Evolutionary conservation across 2,113 vertebrate genomes (phyloP).

Genomic region (Pelodiscus sinensis): DNA sequence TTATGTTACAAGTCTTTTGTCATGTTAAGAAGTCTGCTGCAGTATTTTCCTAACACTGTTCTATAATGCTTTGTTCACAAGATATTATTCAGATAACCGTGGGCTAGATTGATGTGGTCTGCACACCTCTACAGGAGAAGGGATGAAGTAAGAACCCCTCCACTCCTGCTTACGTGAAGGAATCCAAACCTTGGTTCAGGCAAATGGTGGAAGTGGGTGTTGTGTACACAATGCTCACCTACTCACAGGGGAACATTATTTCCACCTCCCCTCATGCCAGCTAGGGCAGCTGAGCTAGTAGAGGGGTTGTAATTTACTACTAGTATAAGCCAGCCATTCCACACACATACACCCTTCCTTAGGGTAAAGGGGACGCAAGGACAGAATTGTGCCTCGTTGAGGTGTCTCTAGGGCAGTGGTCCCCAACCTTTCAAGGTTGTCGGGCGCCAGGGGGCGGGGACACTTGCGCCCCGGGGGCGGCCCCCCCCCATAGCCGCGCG

Average conservation of each 20-base stretch:
- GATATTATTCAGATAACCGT: neutral
- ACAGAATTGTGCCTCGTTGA: neutral
- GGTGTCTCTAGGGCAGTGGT: neutral
- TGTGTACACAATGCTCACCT: neutral
- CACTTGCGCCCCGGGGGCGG: too few relatives aligned
- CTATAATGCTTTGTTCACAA: neutral
- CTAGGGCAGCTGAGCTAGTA: neutral
- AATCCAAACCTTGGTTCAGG: neutral
- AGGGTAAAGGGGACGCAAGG: neutral
- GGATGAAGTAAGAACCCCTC: neutral
- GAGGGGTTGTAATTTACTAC: neutral
- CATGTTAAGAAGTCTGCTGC: neutral
- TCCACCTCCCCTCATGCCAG: neutral
- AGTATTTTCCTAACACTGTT: neutral
- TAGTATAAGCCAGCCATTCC: neutral
- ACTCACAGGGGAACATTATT: neutral
- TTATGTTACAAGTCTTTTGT: neutral
- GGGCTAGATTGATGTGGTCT: neutral
- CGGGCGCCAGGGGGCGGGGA: too few relatives aligned
- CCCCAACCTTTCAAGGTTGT: too few relatives aligned
- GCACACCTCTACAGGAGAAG: accelerated
- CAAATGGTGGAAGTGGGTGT: accelerated
- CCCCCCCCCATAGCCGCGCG: too few relatives aligned
- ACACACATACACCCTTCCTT: accelerated
- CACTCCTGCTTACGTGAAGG: neutral